Base-by-base conservation (phyloP, 2,797 vertebrate genomes). In the Xenopus petersii region DNA sequence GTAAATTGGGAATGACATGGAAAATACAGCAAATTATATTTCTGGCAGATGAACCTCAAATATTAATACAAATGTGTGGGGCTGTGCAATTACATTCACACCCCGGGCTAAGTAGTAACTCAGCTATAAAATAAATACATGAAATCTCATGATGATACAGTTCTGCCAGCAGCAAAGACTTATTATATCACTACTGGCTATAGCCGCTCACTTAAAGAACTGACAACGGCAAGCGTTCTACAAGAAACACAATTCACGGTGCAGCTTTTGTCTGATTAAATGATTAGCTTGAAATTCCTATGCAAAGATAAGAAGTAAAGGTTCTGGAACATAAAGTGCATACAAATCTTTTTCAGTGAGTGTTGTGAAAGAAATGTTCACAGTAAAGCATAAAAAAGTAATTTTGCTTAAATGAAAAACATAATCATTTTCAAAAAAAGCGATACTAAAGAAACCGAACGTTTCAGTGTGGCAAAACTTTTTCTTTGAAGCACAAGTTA, bases 371-470 rank as follows among this genome's bases (percentile, higher is more conserved):
- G 36, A 64, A 64, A 64, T 64, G 62, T 64, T 42, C 36, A 64
- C 36, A 47, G 16, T 42, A 47, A 46, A 33, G 33, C 36, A 64
- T 64, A 46, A 64, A 64, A 63, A 47, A 47, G 62, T 64, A 64
- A 64, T 64, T 64, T 7, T n/a, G 36, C 5, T 64, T 64, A 64
- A 64, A 64, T 47, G 62, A 64, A 64, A 64, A 64, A 64, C 62
- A 64, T 42, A 42, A 63, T 63, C 12, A 15, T 64, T 64, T 64
- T 24, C 2, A 0, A 47, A 64, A 64, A 64, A 64, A 47, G 16
- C 2, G 0, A 36, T 64, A 64, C 10, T 63, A 64, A 64, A 64
- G 16, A 64, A 46, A 46, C 12, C n/a, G 16, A 64, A 46, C n/a
- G 46, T 46, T 47, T 63, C 12, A 12, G 13, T 36, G 61, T 64